Conservation (phyloP, 2,888 invertebrate genomes). For the Spodoptera exigua region DNA sequence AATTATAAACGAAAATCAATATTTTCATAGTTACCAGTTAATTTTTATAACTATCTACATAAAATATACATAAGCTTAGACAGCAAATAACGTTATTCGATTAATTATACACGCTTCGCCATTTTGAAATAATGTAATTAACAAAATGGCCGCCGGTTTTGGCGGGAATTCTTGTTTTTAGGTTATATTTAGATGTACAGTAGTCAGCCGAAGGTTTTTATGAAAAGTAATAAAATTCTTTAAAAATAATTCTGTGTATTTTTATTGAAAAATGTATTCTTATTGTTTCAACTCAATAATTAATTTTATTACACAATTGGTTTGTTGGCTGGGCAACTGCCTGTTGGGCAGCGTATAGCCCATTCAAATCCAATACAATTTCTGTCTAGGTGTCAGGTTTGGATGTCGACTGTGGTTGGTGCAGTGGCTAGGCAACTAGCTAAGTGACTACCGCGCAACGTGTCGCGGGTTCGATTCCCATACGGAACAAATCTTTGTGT, state of each 20-base stretch:
- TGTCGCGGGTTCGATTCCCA: too few relatives aligned
- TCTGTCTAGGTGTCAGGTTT: too few relatives aligned
- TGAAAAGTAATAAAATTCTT: conserved; percentile 65
- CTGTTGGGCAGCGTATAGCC: too few relatives aligned
- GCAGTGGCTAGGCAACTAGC: too few relatives aligned
- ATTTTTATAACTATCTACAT: conserved; percentile 41
- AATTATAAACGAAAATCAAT: conserved; percentile 23
- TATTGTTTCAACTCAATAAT: too few relatives aligned
- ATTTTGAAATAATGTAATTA: conserved; percentile 59
- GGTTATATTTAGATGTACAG: conserved; percentile 57
- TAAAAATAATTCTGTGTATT: conserved; percentile 37
- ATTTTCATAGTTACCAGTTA: conserved; percentile 54
- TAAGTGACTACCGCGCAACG: too few relatives aligned
- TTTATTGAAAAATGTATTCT: too few relatives aligned
- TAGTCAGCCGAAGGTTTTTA: conserved; percentile 63
- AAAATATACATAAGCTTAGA: conserved; percentile 41
- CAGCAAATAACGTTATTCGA: conserved; percentile 31
- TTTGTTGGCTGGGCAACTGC: too few relatives aligned
- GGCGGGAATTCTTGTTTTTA: conserved; percentile 52
- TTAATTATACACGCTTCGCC: conserved; percentile 53
- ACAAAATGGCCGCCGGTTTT: conserved; percentile 57
- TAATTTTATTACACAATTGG: too few relatives aligned
- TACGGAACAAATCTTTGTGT: too few relatives aligned
- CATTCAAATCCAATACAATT: too few relatives aligned
- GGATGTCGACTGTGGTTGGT: too few relatives aligned